Base-by-base conservation (phyloP, 2,113 vertebrate genomes). In the Craseonycteris thonglongyai region DNA sequence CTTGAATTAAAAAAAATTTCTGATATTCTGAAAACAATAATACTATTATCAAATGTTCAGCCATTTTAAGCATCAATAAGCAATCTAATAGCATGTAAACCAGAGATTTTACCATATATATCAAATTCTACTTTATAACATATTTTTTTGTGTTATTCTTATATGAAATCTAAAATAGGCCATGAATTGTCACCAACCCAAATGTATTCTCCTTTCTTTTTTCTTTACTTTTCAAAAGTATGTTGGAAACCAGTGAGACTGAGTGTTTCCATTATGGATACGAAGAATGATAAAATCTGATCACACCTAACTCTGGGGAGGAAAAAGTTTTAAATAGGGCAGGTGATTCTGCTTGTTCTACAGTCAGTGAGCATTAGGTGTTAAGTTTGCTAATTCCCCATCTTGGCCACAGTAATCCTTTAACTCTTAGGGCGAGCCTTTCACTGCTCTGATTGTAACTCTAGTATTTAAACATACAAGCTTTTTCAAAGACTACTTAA, bases 11-110 rank as follows among this genome's bases (percentile, higher is more conserved):
- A 81, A 87, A 68, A n/a, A 6, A 12, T 58, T 68, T 54, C 49
- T 71, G 42, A 16, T 90, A 92, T 78, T 90, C 40, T 96, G 74
- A 89, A 94, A 82, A 78, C 30, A 75, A 24, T 61, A 74, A 81
- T 75, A 59, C 24, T 45, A 15, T 85, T 91, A 89, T 71, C 30
- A 63, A 71, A 92, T 81, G 56, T 68, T 66, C 69, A 86, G 61
- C 35, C 30, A 87, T 82, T 92, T 89, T 87, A 86, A 90, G 47
- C 16, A 87, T 83, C 40, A 68, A 21, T 83, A 83, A 92, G 56
- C 56, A 91, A 12, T 59, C 82, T 66, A 66, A 47, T 71, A 82
- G 45, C 54, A 38, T 81, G 51, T 58, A 90, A 92, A 71, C 30
- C 45, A 86, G 58, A 51, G 54, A 78, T 78, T 9, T 7, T 76